Base-by-base conservation (phyloP, 2,888 invertebrate genomes). In the Nemotelus pantherinus region DNA sequence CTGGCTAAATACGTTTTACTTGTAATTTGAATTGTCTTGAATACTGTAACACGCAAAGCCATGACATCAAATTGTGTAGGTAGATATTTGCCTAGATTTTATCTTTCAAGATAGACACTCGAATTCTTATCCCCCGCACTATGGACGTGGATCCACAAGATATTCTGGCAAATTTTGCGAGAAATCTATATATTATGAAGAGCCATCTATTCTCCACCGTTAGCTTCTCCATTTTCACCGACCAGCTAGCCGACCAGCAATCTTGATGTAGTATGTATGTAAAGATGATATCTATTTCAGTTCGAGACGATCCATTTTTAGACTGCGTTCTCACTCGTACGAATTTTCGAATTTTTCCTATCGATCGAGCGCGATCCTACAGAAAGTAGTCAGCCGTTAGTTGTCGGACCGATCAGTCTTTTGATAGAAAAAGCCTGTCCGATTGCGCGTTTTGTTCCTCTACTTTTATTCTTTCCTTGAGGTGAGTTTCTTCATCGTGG, bases 321-420 rank as follows among this genome's bases (percentile, higher is more conserved):
- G 82, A 74, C 74, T 60, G 25, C 25, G 74, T 63, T 60, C 60
- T 25, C 63, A 74, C 44, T 45, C 7, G 60, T 43, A 44, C 60
- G 41, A 63, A 74, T 60, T 70, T 70, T 65, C 43, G 43, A 60
- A 63, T 63, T 60, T 74, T 74, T 74, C 48, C 55, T 47, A n/a
- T 79, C 82, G 83, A 86, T 86, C 85, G 82, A 81, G 78, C 80
- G 82, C 82, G 82, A 82, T 83, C 82, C 80, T 81, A 80, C 81
- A 83, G 83, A 85, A 85, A 86, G 86, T 85, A 87, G 87, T 87
- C 87, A 87, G 87, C 87, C 87, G 85, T 87, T 84, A 86, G 85
- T 86, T 85, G 87, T 87, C 87, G 87, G 87, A 85, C 85, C 85
- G 86, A 85, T 86, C 86, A 87, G 87, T 87, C 85, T 85, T 84